These are phyloP conservation scores for Erithacus rubecula DNA, from an alignment of 2,797 vertebrate genomes.

Conservation along the genomic window DNA sequence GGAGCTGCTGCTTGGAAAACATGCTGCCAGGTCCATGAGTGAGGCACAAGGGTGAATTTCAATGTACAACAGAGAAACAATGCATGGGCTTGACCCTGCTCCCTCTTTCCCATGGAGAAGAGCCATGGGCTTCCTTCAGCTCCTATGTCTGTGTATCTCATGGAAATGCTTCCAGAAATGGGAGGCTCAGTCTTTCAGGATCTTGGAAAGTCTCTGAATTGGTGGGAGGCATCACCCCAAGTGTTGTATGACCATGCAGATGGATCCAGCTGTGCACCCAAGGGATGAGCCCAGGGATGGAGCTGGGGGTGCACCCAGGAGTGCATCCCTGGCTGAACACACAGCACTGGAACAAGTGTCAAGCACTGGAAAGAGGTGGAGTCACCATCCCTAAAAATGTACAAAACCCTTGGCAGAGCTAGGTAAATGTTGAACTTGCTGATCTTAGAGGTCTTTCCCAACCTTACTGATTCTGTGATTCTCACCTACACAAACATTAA, in stretches of 20 bases:
- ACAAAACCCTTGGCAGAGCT: not conserved
- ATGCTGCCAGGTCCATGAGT: fast-evolving
- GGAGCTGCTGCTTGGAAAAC: not conserved
- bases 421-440: not conserved
- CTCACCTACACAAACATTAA: not conserved
- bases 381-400: not conserved
- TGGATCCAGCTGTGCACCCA: not conserved
- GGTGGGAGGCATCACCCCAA: not conserved
- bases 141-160: not conserved
- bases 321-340: not conserved
- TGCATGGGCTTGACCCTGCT: not conserved
- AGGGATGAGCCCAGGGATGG: no score
- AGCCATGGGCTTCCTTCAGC: not conserved
- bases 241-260: not conserved
- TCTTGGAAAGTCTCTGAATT: not conserved
- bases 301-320: not conserved
- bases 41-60: not conserved
- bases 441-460: not conserved
- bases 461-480: not conserved
- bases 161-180: not conserved
- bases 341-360: not conserved
- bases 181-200: not conserved
- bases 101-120: not conserved
- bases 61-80: not conserved
- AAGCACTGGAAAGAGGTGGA: not conserved